These are phyloP conservation scores for Pangasianodon hypophthalmus DNA, from an alignment of 2,113 vertebrate species.

Conservation along the genomic window DNA sequence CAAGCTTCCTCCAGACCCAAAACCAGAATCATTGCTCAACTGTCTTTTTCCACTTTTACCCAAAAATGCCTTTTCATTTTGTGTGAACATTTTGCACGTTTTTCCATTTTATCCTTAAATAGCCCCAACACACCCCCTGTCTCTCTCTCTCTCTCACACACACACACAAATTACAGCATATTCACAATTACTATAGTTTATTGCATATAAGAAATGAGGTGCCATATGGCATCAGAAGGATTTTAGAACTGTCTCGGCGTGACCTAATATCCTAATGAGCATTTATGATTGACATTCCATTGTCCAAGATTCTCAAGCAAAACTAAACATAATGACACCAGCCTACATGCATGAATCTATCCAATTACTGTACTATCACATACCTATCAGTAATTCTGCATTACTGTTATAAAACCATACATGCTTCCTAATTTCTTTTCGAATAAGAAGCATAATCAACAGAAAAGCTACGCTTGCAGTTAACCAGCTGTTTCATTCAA, in stretches of 20 bases:
- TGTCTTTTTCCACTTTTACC: background rate
- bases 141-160: background rate
- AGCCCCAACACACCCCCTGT: background rate
- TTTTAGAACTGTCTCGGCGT: background rate
- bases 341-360: background rate
- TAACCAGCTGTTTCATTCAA: background rate
- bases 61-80: background rate
- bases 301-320: background rate
- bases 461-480: background rate
- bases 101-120: background rate
- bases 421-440: background rate
- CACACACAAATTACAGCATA: background rate
- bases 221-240: background rate
- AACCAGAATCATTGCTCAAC: background rate
- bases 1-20: background rate
- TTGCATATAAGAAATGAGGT: background rate
- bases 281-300: background rate
- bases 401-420: background rate
- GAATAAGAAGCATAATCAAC: background rate
- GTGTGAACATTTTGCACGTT: background rate
- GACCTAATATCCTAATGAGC: slow-evolving; percentile 20
- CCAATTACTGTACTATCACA: background rate
- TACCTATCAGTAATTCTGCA: background rate
- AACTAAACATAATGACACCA: background rate
- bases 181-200: background rate